Evolutionary conservation across 2,888 invertebrate species (phyloP).

Genomic region (Germaria angustata): DNA sequence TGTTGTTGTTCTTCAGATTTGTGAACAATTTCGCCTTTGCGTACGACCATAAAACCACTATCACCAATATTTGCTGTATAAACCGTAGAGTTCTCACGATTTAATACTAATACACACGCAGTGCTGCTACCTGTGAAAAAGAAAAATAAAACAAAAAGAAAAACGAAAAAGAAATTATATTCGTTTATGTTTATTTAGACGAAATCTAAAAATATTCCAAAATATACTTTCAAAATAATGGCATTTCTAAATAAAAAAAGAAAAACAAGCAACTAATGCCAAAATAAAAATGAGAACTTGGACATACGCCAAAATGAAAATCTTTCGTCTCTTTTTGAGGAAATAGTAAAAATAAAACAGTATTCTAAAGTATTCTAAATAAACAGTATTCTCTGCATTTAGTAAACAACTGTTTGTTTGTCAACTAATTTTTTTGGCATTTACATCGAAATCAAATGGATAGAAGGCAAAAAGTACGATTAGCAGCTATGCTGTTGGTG

Average conservation of each 20-base stretch:
- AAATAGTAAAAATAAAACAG: conserved; percentile 5
- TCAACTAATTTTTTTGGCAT: too few relatives aligned
- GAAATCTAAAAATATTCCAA: background rate
- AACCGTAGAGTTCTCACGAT: conserved; percentile 92
- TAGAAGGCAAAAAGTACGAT: too few relatives aligned
- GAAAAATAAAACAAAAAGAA: conserved; percentile 8
- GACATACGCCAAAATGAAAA: conserved; percentile 27
- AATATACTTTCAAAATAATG: background rate
- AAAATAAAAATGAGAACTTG: conserved; percentile 7
- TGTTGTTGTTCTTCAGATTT: conserved; percentile 98
- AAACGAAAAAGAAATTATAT: background rate
- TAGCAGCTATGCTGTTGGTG: too few relatives aligned
- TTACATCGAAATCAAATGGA: too few relatives aligned
- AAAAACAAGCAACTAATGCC: background rate
- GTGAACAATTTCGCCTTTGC: conserved; percentile 92
- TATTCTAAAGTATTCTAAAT: too few relatives aligned
- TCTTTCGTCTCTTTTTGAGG: background rate
- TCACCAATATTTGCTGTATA: conserved; percentile 99
- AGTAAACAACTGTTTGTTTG: too few relatives aligned
- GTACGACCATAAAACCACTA: conserved; percentile 96
- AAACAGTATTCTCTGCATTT: too few relatives aligned
- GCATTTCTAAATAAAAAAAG: conserved; percentile 17
- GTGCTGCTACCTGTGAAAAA: conserved; percentile 92
- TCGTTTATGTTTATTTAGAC: background rate
- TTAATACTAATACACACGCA: conserved; percentile 96